Evolutionary conservation across 2,888 invertebrate genomes (phyloP), one percentile per base, ranked within the genome.

Genomic region (Furcula furcula): DNA sequence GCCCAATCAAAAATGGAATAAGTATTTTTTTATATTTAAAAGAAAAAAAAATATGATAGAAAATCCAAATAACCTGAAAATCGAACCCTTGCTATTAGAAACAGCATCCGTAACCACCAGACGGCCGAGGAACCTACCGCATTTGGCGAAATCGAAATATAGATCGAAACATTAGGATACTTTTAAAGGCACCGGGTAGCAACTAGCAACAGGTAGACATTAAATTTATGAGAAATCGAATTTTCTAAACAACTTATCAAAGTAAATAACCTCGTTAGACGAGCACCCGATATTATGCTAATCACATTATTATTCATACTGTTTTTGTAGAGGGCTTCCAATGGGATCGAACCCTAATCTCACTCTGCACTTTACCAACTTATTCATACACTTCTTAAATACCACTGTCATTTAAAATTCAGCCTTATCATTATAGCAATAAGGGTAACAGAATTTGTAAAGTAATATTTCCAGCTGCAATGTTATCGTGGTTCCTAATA

Each of bases 271-370:
- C 71, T 76, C 65, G 70, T 76, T 73, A 74, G 75, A 78, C 64
- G 68, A 66, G 64, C 75, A 73, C 58, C 62, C 68, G 72, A 82
- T 82, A 82, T 85, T 85, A 87, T 87, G 87, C 79, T 79, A 83
- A 86, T 86, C 68, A 66, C 59, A 84, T 86, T 87, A 87, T 86
- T 86, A 87, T 86, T 86, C 87, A 87, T 85, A 79, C 76, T 84
- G 86, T 86, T 85, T 87, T 85, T 82, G 76, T 70, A 76, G 69
- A 86, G 86, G 83, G 87, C 76, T 67, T 65, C 57, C 47, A 58
- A 68, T 64, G 68, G 69, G 64, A 73, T 65, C 65, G 69, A 65
- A 66, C 61, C 78, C 83, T 84, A 85, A 86, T 87, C 84, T 83
- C 65, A 61, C 65, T 65, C 57, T 54, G 44, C 52, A 60, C 52